Conservation (phyloP, 2,888 invertebrate species). For the Campaea margaritaria region DNA sequence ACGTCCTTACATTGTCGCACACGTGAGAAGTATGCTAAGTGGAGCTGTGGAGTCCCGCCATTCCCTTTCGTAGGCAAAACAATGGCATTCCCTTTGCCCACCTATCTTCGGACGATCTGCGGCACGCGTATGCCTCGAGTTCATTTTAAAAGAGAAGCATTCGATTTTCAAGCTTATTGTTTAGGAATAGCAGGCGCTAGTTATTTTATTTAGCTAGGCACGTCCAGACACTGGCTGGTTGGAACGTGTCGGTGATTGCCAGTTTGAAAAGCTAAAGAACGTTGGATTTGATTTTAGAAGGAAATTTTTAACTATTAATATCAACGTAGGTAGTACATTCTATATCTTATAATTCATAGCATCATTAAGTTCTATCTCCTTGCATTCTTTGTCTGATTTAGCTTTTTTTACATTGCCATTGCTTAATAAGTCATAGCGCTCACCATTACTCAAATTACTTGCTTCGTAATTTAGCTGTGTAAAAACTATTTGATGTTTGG, state of each 20-base stretch:
- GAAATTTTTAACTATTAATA: too few species aligned
- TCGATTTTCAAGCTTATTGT: constrained; percentile 13
- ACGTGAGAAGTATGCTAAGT: constrained; percentile 35
- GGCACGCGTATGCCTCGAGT: constrained; percentile 18
- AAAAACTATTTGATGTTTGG: too few species aligned
- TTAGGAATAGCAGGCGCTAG: not conserved
- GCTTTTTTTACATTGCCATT: too few species aligned
- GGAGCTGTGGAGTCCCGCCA: constrained; percentile 12
- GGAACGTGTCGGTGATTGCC: not conserved
- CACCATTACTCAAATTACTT: too few species aligned
- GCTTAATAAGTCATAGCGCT: too few species aligned
- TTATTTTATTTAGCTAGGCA: not conserved
- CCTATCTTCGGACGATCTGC: constrained; percentile 25
- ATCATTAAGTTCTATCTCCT: too few species aligned
- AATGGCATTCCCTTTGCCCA: constrained; percentile 26
- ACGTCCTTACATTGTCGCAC: constrained; percentile 35
- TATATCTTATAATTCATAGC: too few species aligned
- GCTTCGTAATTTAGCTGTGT: too few species aligned
- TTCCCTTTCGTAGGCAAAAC: constrained; percentile 28
- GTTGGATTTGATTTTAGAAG: constrained; percentile 1
- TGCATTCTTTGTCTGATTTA: too few species aligned
- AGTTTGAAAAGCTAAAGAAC: not conserved
- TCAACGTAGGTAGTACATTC: too few species aligned
- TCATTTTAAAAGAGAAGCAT: constrained; percentile 11
- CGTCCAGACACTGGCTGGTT: constrained; percentile 9